Base-by-base conservation (phyloP, 2,888 invertebrate genomes). In the Idaea biselata region DNA sequence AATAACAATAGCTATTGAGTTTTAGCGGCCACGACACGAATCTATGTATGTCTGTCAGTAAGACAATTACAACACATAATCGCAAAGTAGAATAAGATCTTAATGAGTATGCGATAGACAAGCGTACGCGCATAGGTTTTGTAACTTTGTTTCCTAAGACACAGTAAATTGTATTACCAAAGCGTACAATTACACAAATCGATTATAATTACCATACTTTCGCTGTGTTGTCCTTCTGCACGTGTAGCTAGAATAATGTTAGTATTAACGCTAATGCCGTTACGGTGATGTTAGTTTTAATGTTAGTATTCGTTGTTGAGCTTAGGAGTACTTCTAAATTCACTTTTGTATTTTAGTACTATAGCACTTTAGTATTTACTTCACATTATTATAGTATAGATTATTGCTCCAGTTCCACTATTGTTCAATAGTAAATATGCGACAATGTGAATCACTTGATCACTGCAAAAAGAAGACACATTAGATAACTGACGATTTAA, bases 111-210 rank as follows among this genome's bases (percentile, higher is more conserved):
- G 44, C 44, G 44, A 44, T 44, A 44, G 44, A 11, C 59, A 53
- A 53, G 18, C 59, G 33, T 17, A 55, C 62, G 61, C 62, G 67
- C 64, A 60, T 66, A 60, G 56, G 60, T 70, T 72, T 68, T 64
- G 71, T 63, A 72, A 71, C 56, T 18, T 65, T 72, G 68, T 69
- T 70, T 67, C 60, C 68, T 69, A 71, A 66, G 57, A 55, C 64
- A 31, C 55, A 44, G 62, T 62, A 56, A 59, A 64, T 64, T 60
- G 16, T 60, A 60, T 66, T 68, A 62, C 65, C 64, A 55, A 61
- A 63, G 32, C 56, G 44, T 32, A 16, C 55, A 53, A 58, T 61
- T 61, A 61, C 61, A 57, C 61, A 61, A 61, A 18, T 61, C 25
- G 58, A 53, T 58, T 61, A 60, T 60, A 58, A 60, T 60, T 63